Base-by-base conservation (phyloP, 1,140 invertebrate species). In the Hesperophylax magnus region DNA sequence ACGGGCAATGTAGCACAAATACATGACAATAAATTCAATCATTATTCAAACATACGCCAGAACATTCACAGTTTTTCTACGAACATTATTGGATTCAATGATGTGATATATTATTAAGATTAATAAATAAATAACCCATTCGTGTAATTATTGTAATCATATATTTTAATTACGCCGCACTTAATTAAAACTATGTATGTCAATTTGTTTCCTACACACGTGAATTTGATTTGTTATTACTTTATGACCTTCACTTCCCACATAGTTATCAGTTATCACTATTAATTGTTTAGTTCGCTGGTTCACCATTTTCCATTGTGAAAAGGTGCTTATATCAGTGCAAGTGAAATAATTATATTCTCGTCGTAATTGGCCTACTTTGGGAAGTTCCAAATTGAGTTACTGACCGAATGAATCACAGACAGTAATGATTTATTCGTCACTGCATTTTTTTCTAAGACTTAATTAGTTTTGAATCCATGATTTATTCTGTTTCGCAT, bases 141-240 rank as follows among this genome's bases (percentile, higher is more conserved):
- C 34, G 34, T 8, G 34, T 39, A 39, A 39, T 39, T 5, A 39
- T 39, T 8, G 34, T 8, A 47, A 47, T 14, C 11, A 11, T 47
- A 2, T 27, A 2, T 27, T 47, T 1, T 47, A 1, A 47, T 47
- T 14, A 14, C 6, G 11, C 11, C 39, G 39, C 1, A 11, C 11
- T 47, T 47, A 27, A 27, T 47, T 47, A 47, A 47, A 47, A 14
- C 14, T 47, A 11, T 61, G 58, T 24, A 24, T 24, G 7, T 24
- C 63, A 67, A 34, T 67, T 67, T 67, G 27, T 67, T 67, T 34
- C 63, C 22, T 67, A 31, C 24, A 58, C 31, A 15, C 27, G 39
- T 34, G 11, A 67, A 34, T 67, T 27, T 1, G 2, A 67, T 34
- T 67, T 67, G 31, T 67, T 67, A 17, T 67, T 67, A 27, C 22